Evolutionary conservation across 2,113 vertebrate species (phyloP).

Genomic region (Camarhynchus parvulus): DNA sequence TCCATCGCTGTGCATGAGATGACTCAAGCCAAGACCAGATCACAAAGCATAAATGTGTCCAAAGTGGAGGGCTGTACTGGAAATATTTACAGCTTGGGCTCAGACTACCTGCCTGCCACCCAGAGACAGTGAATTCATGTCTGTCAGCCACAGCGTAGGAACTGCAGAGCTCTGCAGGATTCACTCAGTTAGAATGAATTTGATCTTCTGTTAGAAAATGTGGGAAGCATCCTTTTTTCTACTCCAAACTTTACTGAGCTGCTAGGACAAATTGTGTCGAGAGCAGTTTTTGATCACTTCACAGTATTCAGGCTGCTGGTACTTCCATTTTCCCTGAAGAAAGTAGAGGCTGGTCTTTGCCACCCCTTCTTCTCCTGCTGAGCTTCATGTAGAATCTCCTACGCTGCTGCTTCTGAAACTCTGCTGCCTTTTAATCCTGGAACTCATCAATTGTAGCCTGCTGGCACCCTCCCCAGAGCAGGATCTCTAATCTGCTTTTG

Average conservation of each 20-base stretch:
- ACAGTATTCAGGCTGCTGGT: not conserved
- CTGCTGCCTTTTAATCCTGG: constrained; percentile 45
- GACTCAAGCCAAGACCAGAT: not conserved
- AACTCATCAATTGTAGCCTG: constrained; percentile 37
- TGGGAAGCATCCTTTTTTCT: not conserved
- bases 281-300: not conserved
- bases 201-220: not conserved
- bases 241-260: not conserved
- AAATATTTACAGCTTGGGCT: not conserved
- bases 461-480: constrained; percentile 29
- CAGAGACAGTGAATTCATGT: not conserved
- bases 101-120: not conserved
- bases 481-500: constrained; percentile 42
- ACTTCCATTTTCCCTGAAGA: constrained; percentile 6
- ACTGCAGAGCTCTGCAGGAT: not conserved
- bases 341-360: not conserved
- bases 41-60: not conserved
- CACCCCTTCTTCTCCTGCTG: not conserved
- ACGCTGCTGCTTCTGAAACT: constrained; percentile 21
- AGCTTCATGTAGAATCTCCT: constrained; percentile 4
- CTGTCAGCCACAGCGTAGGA: not conserved
- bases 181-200: not conserved
- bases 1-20: not conserved
- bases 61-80: not conserved
- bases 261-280: not conserved